Evolutionary conservation across 2,888 invertebrate species (phyloP), one percentile per base, ranked within the genome.

Genomic region (Heliconius ismenius): DNA sequence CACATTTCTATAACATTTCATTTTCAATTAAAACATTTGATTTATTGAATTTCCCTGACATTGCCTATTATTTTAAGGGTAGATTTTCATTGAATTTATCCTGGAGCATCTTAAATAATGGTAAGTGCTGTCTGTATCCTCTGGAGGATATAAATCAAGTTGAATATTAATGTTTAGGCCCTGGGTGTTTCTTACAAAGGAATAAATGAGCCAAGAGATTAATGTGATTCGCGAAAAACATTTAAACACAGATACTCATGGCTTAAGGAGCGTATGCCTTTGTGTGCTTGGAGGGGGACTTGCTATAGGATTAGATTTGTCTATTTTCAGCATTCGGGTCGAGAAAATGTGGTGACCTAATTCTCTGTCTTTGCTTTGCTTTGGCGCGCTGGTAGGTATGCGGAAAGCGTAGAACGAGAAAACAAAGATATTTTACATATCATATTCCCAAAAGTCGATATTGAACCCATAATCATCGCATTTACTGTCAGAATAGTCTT

Each of bases 81-180:
- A 58, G 32, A 75, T 68, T 60, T 26, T 28, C 62, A 67, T 68
- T 73, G 63, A 68, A 73, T 75, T 70, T 73, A 76, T 79, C 74
- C 75, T 62, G 54, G 76, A 76, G 64, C 76, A 79, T 81, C 79
- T 80, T 81, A 81, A 81, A 82, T 79, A 81, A 82, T 78, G 78
- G 79, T 73, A 79, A 79, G 79, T 80, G 58, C 67, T 72, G 75
- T 63, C 58, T 28, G 74, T 36, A 74, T 39, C 77, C 79, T 81
- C 74, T 49, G 62, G 75, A 68, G 79, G 79, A 80, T 76, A 83
- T 83, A 83, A 82, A 83, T 83, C 80, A 83, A 76, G 76, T 63
- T 76, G 79, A 79, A 82, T 82, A 83, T 82, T 82, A 82, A 82
- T 82, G 81, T 79, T 81, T 75, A 70, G 65, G 76, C 69, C 70